Evolutionary conservation across 2,113 vertebrate species (phyloP).

Genomic region (Campylorhamphus procurvoides): DNA sequence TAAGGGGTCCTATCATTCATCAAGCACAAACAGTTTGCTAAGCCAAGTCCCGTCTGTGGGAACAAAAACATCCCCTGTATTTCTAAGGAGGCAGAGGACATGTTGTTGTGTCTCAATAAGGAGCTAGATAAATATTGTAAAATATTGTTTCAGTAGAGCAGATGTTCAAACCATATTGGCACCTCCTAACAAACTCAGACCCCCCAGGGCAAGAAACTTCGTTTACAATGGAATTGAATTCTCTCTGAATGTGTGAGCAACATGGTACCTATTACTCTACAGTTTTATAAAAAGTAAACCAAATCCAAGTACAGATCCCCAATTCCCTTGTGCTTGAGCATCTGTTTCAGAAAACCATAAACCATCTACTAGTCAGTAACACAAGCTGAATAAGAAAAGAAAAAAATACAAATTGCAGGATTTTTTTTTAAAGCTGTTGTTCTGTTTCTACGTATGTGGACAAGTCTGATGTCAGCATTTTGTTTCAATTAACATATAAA

Average conservation of each 20-base stretch:
- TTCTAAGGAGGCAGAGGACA: background rate
- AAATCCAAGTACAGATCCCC: background rate
- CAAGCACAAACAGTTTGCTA: background rate
- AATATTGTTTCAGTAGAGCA: conserved; percentile 47
- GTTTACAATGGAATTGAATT: conserved; percentile 20
- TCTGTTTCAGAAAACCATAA: background rate
- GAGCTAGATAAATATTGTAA: conserved; percentile 49
- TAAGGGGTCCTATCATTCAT: background rate
- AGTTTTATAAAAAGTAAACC: background rate
- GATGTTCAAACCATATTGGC: conserved; percentile 42
- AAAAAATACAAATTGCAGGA: background rate
- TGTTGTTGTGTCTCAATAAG: background rate
- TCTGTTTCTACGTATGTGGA: background rate
- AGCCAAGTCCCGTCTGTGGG: background rate
- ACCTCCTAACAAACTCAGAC: conserved; percentile 23
- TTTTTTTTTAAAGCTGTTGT: background rate
- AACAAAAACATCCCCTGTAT: background rate
- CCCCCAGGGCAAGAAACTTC: background rate
- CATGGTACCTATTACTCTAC: background rate
- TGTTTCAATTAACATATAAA: background rate
- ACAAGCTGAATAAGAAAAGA: background rate
- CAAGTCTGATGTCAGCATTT: background rate
- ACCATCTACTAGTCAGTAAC: background rate
- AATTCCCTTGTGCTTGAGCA: background rate
- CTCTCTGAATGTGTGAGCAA: background rate